Conservation (phyloP, 2,113 vertebrate genomes). For the Rhea americana region DNA sequence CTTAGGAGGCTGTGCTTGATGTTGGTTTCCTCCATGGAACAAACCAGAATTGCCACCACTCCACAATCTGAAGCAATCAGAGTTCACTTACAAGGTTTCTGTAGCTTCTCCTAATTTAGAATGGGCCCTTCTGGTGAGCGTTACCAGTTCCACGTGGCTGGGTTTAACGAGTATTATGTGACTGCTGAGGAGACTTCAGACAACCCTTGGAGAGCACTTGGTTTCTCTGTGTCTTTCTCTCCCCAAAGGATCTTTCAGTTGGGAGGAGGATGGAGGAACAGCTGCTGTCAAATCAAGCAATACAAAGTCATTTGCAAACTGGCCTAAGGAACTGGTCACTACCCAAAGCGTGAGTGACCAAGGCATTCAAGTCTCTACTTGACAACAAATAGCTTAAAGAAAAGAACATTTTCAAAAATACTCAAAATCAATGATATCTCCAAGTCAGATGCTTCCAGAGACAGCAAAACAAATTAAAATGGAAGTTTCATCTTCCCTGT, state of each 20-base stretch:
- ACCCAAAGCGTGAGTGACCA: neutral
- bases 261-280: neutral
- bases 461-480: neutral
- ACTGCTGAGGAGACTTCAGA: slow-evolving; percentile 38
- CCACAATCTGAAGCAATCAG: neutral
- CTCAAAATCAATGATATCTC: neutral
- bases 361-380: neutral
- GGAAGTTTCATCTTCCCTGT: neutral
- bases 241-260: slow-evolving; percentile 9
- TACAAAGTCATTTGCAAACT: neutral
- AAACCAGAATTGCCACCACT: neutral
- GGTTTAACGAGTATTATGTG: slow-evolving; percentile 11
- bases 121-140: slow-evolving; percentile 14
- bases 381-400: slow-evolving; percentile 34
- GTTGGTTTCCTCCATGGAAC: fast-evolving
- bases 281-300: neutral
- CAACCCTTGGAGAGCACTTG: neutral
- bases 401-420: neutral
- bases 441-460: neutral
- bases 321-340: neutral
- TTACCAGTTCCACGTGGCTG: slow-evolving; percentile 56
- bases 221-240: neutral
- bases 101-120: slow-evolving; percentile 40
- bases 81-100: slow-evolving; percentile 3
- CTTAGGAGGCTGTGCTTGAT: neutral